Evolutionary conservation across 1,140 invertebrate genomes (phyloP), one percentile per base, ranked within the genome.

Genomic region (Argopecten irradians): DNA sequence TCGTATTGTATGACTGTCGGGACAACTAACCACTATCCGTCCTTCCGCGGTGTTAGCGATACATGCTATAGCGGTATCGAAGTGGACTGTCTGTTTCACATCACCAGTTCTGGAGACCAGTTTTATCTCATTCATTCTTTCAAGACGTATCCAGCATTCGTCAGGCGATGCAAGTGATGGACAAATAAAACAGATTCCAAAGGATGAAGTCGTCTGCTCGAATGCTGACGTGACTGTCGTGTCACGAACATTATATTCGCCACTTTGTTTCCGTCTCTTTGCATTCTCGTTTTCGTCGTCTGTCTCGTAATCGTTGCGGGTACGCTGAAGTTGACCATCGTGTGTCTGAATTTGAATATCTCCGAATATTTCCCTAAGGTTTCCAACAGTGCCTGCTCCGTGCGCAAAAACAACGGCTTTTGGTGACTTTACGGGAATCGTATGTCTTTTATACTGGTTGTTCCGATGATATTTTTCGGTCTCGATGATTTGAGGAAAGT

Each of bases 131-230:
- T 71, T 71, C 55, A 28, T 71, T 71, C n/a, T 71, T 28, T 71
- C 55, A n/a, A 71, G 55, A 28, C 55, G 55, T 71, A 71, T 71
- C 55, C 55, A 71, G n/a, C 55, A 71, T n/a, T 71, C 55, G n/a
- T 71, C 55, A 5, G n/a, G 8, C 22, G 55, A 71, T 11, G 55
- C 55, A 3, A 28, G 55, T n/a, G 55, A 71, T 28, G 55, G 55
- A 71, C 55, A 71, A 71, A 71, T n/a, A n/a, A 71, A 71, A 28
- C 55, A 71, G n/a, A 71, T 28, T 71, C 55, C 55, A 11, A 28
- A 71, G 13, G 55, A 71, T 8, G 55, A 28, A 5, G 55, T 71
- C 55, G 55, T 71, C 55, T 71, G 55, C 55, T 71, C 55, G 22
- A 71, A 71, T 28, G 55, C 55, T 71, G 55, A 71, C 2, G 55